Percentiles rank a stretch among this genome's conserved stretches.
Evolutionary conservation across 2,797 vertebrate species (phyloP).

Genomic region (Chanos chanos): DNA sequence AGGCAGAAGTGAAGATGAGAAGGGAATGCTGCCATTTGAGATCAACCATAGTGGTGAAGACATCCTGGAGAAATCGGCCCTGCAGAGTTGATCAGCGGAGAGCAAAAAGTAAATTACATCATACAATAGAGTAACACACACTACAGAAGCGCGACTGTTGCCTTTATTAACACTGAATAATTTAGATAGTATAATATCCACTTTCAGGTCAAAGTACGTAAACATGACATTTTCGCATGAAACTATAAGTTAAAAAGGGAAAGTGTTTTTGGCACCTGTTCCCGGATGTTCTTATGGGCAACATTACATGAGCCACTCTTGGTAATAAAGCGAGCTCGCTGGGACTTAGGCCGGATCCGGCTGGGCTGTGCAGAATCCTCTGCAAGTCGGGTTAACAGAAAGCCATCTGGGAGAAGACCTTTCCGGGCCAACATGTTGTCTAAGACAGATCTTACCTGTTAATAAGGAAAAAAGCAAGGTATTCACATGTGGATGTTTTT

Average conservation of each 20-base stretch:
- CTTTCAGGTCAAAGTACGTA: background rate
- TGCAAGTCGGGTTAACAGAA: constrained; percentile 73
- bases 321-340: constrained; percentile 75
- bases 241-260: background rate
- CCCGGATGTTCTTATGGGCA: constrained; percentile 81
- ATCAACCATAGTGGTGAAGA: constrained; percentile 86
- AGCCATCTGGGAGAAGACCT: constrained; percentile 75
- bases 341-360: constrained; percentile 55
- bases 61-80: constrained; percentile 80
- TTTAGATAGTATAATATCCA: background rate
- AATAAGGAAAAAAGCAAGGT: no score
- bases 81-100: constrained; percentile 26
- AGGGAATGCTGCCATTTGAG: constrained; percentile 81
- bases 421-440: constrained; percentile 77
- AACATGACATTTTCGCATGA: background rate
- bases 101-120: background rate
- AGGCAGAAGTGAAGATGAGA: constrained; percentile 80
- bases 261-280: constrained; percentile 62
- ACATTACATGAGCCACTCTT: constrained; percentile 80
- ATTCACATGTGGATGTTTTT: no score
- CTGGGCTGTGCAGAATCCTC: constrained; percentile 69
- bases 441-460: no score
- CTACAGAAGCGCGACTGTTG: background rate
- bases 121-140: background rate
- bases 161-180: no score